phyloP scores from a whole-genome alignment of 2,113 vertebrate species.

The Hystrix cristata region DNA sequence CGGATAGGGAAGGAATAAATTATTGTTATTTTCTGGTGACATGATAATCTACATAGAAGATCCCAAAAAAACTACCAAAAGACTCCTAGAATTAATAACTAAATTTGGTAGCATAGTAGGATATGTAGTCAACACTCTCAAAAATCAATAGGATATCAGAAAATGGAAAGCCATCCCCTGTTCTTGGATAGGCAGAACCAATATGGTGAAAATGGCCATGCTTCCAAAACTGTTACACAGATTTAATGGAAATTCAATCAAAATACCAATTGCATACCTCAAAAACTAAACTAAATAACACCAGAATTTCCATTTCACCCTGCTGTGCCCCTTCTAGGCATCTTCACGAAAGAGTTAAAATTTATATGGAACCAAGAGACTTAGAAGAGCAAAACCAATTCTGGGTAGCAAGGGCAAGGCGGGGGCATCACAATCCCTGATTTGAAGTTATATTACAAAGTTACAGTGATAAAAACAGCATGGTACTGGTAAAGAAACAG shows the following conservation, averaged over 20 bases:
- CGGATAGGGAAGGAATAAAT: neutral
- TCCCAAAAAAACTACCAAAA: neutral
- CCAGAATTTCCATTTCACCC: too few species aligned
- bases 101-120: neutral
- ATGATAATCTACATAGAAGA: neutral
- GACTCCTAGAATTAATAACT: neutral
- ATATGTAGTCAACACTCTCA: neutral
- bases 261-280: neutral
- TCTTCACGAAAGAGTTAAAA: neutral
- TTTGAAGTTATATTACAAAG: neutral
- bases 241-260: neutral
- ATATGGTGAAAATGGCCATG: neutral
- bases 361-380: neutral
- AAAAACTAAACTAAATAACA: neutral
- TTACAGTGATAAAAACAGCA: neutral
- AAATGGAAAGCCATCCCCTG: neutral
- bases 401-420: neutral
- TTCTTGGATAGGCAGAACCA: neutral
- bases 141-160: neutral
- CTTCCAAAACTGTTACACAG: neutral
- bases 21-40: neutral
- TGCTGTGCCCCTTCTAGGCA: too few species aligned
- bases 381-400: neutral
- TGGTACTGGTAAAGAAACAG: neutral
- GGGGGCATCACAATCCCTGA: neutral